phyloP scores from a whole-genome alignment of 1,140 invertebrate genomes.

The Drosophila pachea region DNA sequence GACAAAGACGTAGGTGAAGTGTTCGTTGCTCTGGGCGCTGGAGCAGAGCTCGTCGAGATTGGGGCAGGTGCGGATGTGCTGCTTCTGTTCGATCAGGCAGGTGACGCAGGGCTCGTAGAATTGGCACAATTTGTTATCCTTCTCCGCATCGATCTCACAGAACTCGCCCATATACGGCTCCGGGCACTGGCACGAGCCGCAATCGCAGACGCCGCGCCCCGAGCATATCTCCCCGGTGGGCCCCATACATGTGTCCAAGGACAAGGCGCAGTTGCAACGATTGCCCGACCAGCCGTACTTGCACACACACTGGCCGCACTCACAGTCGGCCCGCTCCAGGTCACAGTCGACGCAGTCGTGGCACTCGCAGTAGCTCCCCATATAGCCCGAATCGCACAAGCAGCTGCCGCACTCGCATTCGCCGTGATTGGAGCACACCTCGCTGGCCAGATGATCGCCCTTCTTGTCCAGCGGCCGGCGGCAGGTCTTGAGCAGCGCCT shows the following conservation, averaged over 20 bases:
- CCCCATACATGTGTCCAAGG: slow-evolving; percentile 53
- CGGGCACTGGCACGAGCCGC: slow-evolving; percentile 87
- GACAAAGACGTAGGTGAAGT: slow-evolving; percentile 57
- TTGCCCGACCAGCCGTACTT: slow-evolving; percentile 83
- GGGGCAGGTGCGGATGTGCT: slow-evolving; percentile 46
- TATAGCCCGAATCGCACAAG: slow-evolving; percentile 79
- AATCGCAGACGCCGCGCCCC: slow-evolving; percentile 82
- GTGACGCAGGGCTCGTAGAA: slow-evolving; percentile 75
- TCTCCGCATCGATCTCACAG: slow-evolving; percentile 66
- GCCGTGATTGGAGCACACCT: slow-evolving; percentile 74
- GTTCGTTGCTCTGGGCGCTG: slow-evolving; percentile 42
- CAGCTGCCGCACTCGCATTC: slow-evolving; percentile 81
- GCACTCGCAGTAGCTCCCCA: slow-evolving; percentile 81
- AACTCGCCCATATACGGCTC: slow-evolving; percentile 60
- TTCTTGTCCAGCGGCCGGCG: slow-evolving; percentile 64
- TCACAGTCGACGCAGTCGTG: slow-evolving; percentile 79
- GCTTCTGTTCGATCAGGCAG: slow-evolving; percentile 63
- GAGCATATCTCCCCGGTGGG: slow-evolving; percentile 82
- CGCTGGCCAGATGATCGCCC: slow-evolving; percentile 8
- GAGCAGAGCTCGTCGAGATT: slow-evolving; percentile 62
- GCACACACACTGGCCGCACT: slow-evolving; percentile 89
- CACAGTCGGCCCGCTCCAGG: slow-evolving; percentile 83
- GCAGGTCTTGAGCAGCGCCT: slow-evolving; percentile 78
- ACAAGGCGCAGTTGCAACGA: slow-evolving; percentile 62
- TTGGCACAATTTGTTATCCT: slow-evolving; percentile 72